A percentile compares a stretch with the other conserved stretches of the same genome.
Evolutionary conservation across 2,113 vertebrate species (phyloP).

Genomic region (Phalacrocorax carbo): DNA sequence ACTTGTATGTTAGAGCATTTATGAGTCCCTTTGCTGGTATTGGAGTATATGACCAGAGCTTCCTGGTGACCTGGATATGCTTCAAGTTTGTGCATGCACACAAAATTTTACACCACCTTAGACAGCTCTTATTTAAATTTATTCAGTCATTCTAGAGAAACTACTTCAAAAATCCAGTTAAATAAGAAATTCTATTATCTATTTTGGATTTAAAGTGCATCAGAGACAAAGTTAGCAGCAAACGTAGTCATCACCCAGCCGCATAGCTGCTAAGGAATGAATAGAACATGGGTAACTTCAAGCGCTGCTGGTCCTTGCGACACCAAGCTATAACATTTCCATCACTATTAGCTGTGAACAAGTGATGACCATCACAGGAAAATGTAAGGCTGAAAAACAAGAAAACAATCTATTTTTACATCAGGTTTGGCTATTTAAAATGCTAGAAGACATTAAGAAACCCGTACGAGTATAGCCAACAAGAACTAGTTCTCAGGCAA

Average conservation of each 20-base stretch:
- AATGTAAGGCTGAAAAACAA: slow-evolving; percentile 87
- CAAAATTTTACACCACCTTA: neutral
- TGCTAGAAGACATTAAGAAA: neutral
- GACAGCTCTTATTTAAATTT: neutral
- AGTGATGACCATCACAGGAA: slow-evolving; percentile 97
- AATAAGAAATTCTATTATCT: neutral
- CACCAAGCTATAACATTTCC: slow-evolving; percentile 97
- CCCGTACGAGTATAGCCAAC: neutral
- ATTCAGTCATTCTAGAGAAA: slow-evolving; percentile 7
- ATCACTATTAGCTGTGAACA: slow-evolving; percentile 95
- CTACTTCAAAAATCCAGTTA: slow-evolving; percentile 16
- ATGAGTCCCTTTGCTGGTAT: neutral
- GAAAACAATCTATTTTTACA: neutral
- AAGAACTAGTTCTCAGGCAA: neutral
- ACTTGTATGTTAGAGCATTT: slow-evolving; percentile 2
- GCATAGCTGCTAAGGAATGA: slow-evolving; percentile 98
- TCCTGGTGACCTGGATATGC: neutral
- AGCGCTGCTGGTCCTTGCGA: slow-evolving; percentile 94
- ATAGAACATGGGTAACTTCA: slow-evolving; percentile 98
- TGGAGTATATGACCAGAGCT: slow-evolving; percentile 1
- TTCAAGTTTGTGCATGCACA: slow-evolving; percentile 1
- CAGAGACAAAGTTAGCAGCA: slow-evolving; percentile 18
- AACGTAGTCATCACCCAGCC: slow-evolving; percentile 78
- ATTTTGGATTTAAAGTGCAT: slow-evolving; percentile 47
- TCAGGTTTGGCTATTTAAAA: neutral